phyloP scores from a whole-genome alignment of 2,797 vertebrate genomes.

The Acrocephalus scirpaceus region DNA sequence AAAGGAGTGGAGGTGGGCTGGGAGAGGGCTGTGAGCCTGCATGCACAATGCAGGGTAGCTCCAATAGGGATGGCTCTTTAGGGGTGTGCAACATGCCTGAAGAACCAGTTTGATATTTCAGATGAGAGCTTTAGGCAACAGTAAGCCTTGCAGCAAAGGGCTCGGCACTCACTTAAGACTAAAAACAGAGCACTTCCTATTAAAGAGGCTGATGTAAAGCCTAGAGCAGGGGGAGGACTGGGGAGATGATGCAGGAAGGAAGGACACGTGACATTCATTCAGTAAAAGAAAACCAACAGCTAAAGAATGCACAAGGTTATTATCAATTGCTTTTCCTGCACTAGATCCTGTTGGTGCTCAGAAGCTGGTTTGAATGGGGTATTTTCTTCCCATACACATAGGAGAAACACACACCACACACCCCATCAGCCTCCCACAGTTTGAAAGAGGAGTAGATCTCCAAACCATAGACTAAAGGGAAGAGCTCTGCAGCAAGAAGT shows the following conservation, averaged over 20 bases:
- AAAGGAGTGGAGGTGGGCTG: not conserved
- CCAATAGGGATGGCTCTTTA: not conserved
- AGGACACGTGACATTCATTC: conserved; percentile 59
- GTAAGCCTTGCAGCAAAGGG: not conserved
- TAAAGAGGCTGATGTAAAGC: conserved; percentile 53
- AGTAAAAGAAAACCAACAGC: conserved; percentile 38
- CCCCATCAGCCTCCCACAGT: not conserved
- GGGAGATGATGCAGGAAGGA: not conserved
- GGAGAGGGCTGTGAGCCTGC: not conserved
- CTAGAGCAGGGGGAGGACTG: not conserved
- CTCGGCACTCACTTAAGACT: not conserved
- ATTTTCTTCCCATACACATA: not conserved
- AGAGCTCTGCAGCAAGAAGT: not conserved
- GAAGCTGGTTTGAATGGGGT: not conserved
- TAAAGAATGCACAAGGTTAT: conserved; percentile 1
- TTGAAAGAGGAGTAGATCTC: not conserved
- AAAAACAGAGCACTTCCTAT: conserved; percentile 52
- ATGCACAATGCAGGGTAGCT: not conserved
- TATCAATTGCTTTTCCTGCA: not conserved
- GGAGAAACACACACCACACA: not conserved
- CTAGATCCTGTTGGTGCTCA: not conserved
- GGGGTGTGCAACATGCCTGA: not conserved
- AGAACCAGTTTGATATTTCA: not conserved
- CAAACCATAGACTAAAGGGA: not conserved
- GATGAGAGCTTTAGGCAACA: not conserved